Evolutionary conservation across 2,797 vertebrate genomes (phyloP).

Genomic region (Phalanger gymnotis): DNA sequence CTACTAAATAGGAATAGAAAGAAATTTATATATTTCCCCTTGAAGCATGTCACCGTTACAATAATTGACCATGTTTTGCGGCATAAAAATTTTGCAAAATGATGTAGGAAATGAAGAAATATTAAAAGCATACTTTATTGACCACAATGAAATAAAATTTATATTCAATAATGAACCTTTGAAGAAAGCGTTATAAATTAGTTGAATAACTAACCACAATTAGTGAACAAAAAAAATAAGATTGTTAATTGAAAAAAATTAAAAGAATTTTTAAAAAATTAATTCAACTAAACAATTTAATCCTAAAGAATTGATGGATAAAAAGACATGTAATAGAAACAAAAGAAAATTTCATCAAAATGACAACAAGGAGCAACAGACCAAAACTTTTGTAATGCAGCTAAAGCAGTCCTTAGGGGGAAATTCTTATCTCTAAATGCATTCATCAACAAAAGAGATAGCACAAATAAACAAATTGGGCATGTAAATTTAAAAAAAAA

Average conservation of each 20-base stretch:
- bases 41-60: neutral
- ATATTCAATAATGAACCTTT: neutral
- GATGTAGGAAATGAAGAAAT: neutral
- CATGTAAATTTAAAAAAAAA: neutral
- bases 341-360: neutral
- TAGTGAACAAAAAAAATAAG: neutral
- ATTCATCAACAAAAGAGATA: neutral
- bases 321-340: neutral
- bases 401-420: neutral
- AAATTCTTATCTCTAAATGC: neutral
- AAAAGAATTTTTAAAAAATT: neutral
- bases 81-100: neutral
- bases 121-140: neutral
- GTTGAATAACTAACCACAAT: neutral
- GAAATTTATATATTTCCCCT: neutral
- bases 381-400: neutral
- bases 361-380: neutral
- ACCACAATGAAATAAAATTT: neutral
- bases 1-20: neutral
- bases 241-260: neutral
- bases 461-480: neutral
- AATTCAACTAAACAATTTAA: neutral
- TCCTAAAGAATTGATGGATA: neutral
- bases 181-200: neutral
- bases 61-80: neutral